Evolutionary conservation across 2,888 invertebrate genomes (phyloP), one percentile per base, ranked within the genome.

Genomic region (Volucella zonaria): DNA sequence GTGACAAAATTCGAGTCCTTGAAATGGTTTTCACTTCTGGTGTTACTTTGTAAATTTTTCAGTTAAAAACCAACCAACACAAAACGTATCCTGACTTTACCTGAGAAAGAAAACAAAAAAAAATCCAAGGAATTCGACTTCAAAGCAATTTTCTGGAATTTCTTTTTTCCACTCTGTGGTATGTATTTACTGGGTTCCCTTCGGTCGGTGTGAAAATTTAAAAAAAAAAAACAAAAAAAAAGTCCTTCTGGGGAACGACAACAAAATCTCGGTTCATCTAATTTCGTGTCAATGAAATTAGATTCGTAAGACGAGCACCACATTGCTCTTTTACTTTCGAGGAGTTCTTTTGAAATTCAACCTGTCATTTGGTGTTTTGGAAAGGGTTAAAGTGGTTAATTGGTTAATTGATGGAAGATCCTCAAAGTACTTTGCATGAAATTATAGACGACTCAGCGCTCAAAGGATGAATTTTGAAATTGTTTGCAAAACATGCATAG

Each of bases 401-500:
- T 70, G 70, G 54, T 70, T 70, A 77, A 64, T 77, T 70, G 62
- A 43, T 47, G 70, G 70, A 77, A 77, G 43, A 40, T 54, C 52
- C 61, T 64, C 67, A 68, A 61, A 62, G 77, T 12, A 9, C 10
- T 61, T 54, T 54, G 9, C 31, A 68, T 40, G 58, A 43, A 61
- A 66, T 43, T 49, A 43, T 58, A 18, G 14, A 49, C 31, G 31
- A 6, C 6, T 31, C 31, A 31, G 6, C 1, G 6, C 31, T 31
- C 31, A 31, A 31, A 31, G 31, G 31, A 6, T 31, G 31, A 31
- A 6, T 6, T 31, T 31, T 6, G 6, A 31, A 31, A 31, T 31
- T 31, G 6, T 31, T 31, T 31, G 31, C 31, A 31, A 31, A 6
- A 6, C 6, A 31, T 31, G 0, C 6, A 1, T 31, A 31, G 31